Evolutionary conservation across 2,797 vertebrate genomes (phyloP).

Genomic region (Anguilla megastoma): DNA sequence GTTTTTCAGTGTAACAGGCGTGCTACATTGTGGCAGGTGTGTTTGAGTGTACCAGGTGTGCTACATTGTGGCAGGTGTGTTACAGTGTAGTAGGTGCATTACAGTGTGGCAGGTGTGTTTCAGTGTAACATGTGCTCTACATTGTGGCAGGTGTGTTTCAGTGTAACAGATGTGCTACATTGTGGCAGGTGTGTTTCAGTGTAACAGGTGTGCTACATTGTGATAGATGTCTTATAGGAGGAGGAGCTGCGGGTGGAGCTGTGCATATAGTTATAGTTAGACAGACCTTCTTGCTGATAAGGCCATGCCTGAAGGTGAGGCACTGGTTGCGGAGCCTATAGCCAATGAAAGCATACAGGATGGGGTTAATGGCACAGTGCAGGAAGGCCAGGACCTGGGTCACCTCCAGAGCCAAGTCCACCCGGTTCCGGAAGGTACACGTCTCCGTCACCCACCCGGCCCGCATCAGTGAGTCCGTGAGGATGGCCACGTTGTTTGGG

Average conservation of each 20-base stretch:
- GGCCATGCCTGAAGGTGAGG: constrained; percentile 67
- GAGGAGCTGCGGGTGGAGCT: constrained; percentile 53
- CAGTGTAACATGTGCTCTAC: too few relatives aligned
- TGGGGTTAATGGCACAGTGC: constrained; percentile 88
- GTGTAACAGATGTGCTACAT: too few relatives aligned
- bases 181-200: too few relatives aligned
- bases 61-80: too few relatives aligned
- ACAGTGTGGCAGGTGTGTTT: too few relatives aligned
- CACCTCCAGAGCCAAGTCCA: constrained; percentile 58
- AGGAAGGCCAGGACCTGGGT: constrained; percentile 78
- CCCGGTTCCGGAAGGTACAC: constrained; percentile 56
- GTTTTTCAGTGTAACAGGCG: too few relatives aligned
- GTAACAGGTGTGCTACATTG: constrained; percentile 55
- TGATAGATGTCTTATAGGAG: constrained; percentile 77
- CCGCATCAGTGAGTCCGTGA: constrained; percentile 77
- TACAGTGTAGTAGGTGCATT: too few relatives aligned
- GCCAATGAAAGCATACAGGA: constrained; percentile 88
- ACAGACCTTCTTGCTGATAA: constrained; percentile 74
- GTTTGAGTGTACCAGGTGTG: too few relatives aligned
- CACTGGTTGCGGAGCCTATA: constrained; percentile 87
- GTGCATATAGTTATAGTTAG: constrained; percentile 59
- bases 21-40: too few relatives aligned
- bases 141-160: too few relatives aligned
- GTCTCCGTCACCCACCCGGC: constrained; percentile 23
- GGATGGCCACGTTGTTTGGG: constrained; percentile 77